Percentiles rank a stretch among this genome's conserved stretches.
Evolutionary conservation across 2,113 vertebrate species (phyloP).

Genomic region (Hepsetus odoe): DNA sequence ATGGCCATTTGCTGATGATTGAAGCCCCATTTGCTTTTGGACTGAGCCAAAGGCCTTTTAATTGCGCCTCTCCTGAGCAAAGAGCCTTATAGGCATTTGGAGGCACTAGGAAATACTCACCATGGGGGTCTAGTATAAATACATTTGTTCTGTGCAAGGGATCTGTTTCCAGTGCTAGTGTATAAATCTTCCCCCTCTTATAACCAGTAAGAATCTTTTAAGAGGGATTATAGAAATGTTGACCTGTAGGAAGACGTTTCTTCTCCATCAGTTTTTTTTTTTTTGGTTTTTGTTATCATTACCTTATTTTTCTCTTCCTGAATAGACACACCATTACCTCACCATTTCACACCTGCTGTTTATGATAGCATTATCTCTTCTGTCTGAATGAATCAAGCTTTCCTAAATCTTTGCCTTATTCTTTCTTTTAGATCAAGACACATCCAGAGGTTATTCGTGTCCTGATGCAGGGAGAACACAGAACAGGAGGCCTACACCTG

Average conservation of each 20-base stretch:
- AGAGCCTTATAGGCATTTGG: slow-evolving; percentile 32
- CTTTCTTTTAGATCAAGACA: slow-evolving; percentile 77
- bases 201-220: neutral
- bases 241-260: neutral
- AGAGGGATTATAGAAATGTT: neutral
- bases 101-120: slow-evolving; percentile 36
- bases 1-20: slow-evolving; percentile 33
- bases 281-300: neutral
- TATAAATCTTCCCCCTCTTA: slow-evolving; percentile 25
- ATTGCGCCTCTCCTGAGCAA: slow-evolving; percentile 36
- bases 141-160: slow-evolving; percentile 41
- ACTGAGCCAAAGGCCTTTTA: slow-evolving; percentile 21
- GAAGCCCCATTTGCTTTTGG: neutral
- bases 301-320: neutral
- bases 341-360: slow-evolving; percentile 26
- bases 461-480: slow-evolving; percentile 76
- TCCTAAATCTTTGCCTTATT: neutral
- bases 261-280: neutral
- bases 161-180: slow-evolving; percentile 30
- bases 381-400: neutral
- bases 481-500: slow-evolving; percentile 78
- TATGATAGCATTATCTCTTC: neutral
- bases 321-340: slow-evolving; percentile 2
- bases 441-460: slow-evolving; percentile 76
- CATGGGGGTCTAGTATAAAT: slow-evolving; percentile 48